Base-by-base conservation (phyloP, 1,140 invertebrate genomes). In the Drosophila sp. region DNA sequence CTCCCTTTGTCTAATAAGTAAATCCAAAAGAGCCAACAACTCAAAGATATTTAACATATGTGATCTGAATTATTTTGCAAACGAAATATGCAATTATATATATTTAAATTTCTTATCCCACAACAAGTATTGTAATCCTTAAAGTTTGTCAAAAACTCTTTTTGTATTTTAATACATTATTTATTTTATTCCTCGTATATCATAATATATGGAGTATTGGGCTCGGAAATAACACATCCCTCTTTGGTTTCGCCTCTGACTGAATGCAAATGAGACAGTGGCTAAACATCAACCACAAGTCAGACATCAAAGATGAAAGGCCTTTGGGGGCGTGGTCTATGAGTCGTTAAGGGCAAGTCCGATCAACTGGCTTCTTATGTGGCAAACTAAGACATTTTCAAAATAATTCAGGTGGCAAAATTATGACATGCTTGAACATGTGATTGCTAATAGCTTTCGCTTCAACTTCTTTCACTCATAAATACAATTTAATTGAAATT, bases 281-380 rank as follows among this genome's bases (percentile, higher is more conserved):
- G 45, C 40, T 46, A 27, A 62, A 40, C 50, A 21, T 38, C 58
- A 62, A 63, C 66, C 66, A 45, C 66, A 63, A 54, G 38, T 29
- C 50, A 64, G 67, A 48, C 59, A 71, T 32, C 4, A 50, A 64
- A 64, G 67, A 64, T 71, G 59, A 71, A 63, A 56, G 50, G 34
- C 32, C 16, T 32, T 13, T 32, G 18, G 21, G 48, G 48, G 21
- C 14, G 32, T 41, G 61, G 61, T 38, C 32, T 18, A n/a, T 46
- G 41, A 8, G 38, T 58, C 18, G 40, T 18, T 40, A 18, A 40
- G 27, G 43, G 53, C 38, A 32, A 45, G 58, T 14, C 48, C 59
- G 6, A 67, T 21, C 45, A 50, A 38, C 45, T 50, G 18, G 11
- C n/a, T 14, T 14, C 27, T 7, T 18, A 45, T 34, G 25, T 40